These are phyloP conservation scores for Ligdia adustata DNA, from an alignment of 2,888 invertebrate species.

Conservation along the genomic window DNA sequence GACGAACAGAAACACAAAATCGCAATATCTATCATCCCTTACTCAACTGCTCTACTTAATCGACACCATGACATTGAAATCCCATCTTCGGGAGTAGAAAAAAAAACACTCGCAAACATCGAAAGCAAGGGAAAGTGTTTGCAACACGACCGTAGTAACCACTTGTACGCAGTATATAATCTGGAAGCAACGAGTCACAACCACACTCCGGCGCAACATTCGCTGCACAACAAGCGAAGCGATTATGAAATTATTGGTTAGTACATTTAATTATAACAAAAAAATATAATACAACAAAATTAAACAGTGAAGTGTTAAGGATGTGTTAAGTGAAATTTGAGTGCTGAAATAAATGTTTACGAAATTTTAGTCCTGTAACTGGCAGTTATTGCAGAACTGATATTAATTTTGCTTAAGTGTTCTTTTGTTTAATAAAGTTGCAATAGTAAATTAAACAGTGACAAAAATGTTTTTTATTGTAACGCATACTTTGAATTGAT, in stretches of 20 bases:
- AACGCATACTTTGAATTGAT: too few species aligned
- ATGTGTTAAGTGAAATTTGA: constrained; percentile 26
- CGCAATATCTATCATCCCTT: constrained; percentile 6
- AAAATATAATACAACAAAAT: constrained; percentile 19
- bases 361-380: too few species aligned
- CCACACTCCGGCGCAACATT: constrained; percentile 73
- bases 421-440: too few species aligned
- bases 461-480: too few species aligned
- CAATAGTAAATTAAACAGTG: too few species aligned
- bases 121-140: constrained; percentile 72
- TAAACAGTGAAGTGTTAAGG: constrained; percentile 37
- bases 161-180: constrained; percentile 74
- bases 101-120: constrained; percentile 51
- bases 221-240: constrained; percentile 77
- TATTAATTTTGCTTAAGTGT: too few species aligned
- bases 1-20: too few species aligned
- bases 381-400: too few species aligned
- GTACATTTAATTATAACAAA: constrained; percentile 46
- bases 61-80: constrained; percentile 27
- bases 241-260: constrained; percentile 80
- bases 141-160: constrained; percentile 68
- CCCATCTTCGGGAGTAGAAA: constrained; percentile 41
- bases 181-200: constrained; percentile 44
- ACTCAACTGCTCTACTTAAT: constrained; percentile 6
- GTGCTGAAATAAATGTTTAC: too few species aligned